A percentile compares a stretch with the other conserved stretches of the same genome.
These are phyloP conservation scores for Chloroclysta siterata DNA, from an alignment of 2,888 invertebrate species.

Conservation along the genomic window DNA sequence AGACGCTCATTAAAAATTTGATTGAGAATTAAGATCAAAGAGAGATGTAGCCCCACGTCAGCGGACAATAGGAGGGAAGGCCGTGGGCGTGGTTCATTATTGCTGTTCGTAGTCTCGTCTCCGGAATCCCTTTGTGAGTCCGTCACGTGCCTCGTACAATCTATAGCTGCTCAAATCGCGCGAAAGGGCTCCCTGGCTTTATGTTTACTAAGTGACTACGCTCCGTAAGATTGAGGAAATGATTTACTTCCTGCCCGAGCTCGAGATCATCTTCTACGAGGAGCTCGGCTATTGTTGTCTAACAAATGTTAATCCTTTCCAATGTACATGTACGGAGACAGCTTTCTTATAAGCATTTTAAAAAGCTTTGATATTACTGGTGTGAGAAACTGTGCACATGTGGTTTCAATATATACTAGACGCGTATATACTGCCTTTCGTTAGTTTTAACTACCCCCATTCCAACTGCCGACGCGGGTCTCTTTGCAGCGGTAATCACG, in stretches of 20 bases:
- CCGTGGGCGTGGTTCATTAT: slow-evolving; percentile 65
- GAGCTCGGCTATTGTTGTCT: slow-evolving; percentile 34
- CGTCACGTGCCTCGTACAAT: slow-evolving; percentile 61
- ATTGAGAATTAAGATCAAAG: slow-evolving; percentile 61
- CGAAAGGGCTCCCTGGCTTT: slow-evolving; percentile 49
- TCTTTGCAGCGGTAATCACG: slow-evolving; percentile 38
- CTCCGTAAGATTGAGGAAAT: slow-evolving; percentile 41
- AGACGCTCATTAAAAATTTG: slow-evolving; percentile 50
- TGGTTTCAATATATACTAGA: background rate
- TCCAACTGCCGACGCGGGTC: slow-evolving; percentile 21
- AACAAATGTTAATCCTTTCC: slow-evolving; percentile 32
- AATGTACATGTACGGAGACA: slow-evolving; percentile 12
- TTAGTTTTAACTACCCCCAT: slow-evolving; percentile 23
- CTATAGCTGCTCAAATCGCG: slow-evolving; percentile 59
- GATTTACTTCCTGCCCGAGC: slow-evolving; percentile 43
- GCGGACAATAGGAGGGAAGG: slow-evolving; percentile 57
- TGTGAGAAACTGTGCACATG: too few relatives aligned
- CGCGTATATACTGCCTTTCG: slow-evolving; percentile 7
- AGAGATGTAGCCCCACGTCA: slow-evolving; percentile 52
- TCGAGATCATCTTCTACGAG: slow-evolving; percentile 38
- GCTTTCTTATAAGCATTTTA: slow-evolving; percentile 5
- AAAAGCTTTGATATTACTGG: background rate
- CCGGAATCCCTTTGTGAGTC: slow-evolving; percentile 67
- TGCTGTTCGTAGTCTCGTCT: slow-evolving; percentile 58
- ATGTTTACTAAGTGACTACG: slow-evolving; percentile 48